Conservation (phyloP, 2,888 invertebrate genomes). For the Mellilla xanthometata region DNA sequence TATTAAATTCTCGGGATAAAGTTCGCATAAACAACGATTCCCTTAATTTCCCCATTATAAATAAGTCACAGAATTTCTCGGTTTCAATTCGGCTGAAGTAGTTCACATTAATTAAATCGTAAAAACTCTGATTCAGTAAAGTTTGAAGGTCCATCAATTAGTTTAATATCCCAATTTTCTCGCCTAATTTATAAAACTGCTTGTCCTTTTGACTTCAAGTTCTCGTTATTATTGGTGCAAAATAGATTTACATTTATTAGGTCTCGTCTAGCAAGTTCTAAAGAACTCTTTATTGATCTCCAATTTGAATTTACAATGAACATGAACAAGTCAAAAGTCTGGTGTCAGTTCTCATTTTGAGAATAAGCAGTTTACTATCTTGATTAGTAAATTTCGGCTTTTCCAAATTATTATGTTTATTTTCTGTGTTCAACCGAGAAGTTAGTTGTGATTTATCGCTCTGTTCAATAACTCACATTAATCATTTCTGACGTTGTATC, state of each 20-base stretch:
- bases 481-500: no score
- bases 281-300: slow-evolving; percentile 18
- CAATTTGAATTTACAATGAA: slow-evolving; percentile 23
- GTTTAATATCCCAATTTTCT: background rate
- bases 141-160: no score
- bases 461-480: no score
- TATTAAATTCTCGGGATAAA: no score
- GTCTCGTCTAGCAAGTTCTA: slow-evolving; percentile 15
- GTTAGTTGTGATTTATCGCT: no score
- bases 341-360: slow-evolving; percentile 17
- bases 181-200: background rate
- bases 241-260: slow-evolving; percentile 16
- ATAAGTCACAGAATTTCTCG: no score
- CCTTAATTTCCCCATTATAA: no score
- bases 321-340: slow-evolving; percentile 12
- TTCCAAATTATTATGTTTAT: background rate
- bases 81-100: no score
- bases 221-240: slow-evolving; percentile 10
- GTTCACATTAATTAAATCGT: no score
- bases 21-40: no score
- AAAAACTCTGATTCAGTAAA: no score
- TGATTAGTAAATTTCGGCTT: slow-evolving; percentile 25
- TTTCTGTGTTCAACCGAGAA: no score
- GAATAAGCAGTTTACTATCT: slow-evolving; percentile 11
- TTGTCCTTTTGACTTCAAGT: slow-evolving; percentile 7